These are phyloP conservation scores for Acleris emargana DNA, from an alignment of 2,888 invertebrate species.

Conservation along the genomic window DNA sequence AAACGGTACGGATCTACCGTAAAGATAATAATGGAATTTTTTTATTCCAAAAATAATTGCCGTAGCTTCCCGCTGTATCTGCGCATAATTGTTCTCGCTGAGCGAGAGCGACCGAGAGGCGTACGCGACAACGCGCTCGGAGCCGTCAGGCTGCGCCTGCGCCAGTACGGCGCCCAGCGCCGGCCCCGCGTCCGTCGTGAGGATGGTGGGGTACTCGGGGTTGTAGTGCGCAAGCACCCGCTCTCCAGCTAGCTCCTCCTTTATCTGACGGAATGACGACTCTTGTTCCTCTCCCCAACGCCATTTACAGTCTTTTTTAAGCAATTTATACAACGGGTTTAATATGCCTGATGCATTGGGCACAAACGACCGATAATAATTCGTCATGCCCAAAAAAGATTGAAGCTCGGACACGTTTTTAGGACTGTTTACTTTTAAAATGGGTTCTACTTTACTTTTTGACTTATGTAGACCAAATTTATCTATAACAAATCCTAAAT, in stretches of 20 bases:
- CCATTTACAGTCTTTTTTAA: conserved; percentile 3
- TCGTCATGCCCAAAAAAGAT: conserved; percentile 5
- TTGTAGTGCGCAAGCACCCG: conserved; percentile 11
- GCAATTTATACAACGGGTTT: not conserved
- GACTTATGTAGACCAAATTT: conserved; percentile 4
- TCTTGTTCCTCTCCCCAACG: not conserved
- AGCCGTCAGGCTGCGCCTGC: conserved; percentile 30
- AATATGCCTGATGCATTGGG: conserved; percentile 1
- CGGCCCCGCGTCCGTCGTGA: conserved; percentile 37
- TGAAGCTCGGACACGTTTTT: not conserved
- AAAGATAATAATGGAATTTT: conserved; percentile 8
- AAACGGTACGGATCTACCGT: conserved; percentile 6
- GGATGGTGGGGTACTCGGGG: conserved; percentile 15
- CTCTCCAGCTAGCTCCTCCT: conserved; percentile 22
- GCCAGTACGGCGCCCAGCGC: conserved; percentile 35
- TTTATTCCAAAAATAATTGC: conserved; percentile 13
- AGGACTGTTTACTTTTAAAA: not conserved
- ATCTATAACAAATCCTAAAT: too few species aligned
- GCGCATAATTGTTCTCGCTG: conserved; percentile 4
- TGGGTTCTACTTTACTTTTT: not conserved
- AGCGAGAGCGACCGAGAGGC: conserved; percentile 9
- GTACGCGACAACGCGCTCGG: conserved; percentile 15
- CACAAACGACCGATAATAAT: conserved; percentile 5
- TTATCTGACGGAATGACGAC: conserved; percentile 11
- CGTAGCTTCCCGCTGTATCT: conserved; percentile 2